A percentile compares a stretch with the other conserved stretches of the same genome.
Evolutionary conservation across 2,888 invertebrate species (phyloP).

Genomic region (Pasiphila rectangulata): DNA sequence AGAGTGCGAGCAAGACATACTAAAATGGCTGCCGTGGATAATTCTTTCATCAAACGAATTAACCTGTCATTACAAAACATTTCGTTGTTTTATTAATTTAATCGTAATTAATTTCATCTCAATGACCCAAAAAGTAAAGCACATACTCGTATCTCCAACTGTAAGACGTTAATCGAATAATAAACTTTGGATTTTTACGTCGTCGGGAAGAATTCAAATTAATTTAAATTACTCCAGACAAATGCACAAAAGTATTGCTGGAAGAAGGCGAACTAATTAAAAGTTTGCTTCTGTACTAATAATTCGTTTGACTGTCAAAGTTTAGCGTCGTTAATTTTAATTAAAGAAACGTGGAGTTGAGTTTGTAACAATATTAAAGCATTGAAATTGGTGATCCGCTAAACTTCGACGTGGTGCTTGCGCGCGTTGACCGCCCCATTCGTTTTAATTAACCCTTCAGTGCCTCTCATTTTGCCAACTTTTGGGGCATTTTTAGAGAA

Average conservation of each 20-base stretch:
- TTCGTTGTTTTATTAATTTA: too few species aligned
- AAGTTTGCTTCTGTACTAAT: constrained; percentile 79
- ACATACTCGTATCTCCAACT: constrained; percentile 24
- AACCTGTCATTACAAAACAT: constrained; percentile 35
- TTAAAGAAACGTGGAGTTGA: constrained; percentile 77
- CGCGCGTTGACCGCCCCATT: constrained; percentile 66
- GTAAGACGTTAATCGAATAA: constrained; percentile 36
- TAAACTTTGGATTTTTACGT: constrained; percentile 40
- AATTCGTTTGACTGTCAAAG: constrained; percentile 81
- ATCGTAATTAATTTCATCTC: constrained; percentile 30
- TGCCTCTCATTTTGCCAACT: constrained; percentile 63
- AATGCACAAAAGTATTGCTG: constrained; percentile 76
- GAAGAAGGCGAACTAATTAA: constrained; percentile 77
- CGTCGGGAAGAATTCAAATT: constrained; percentile 65
- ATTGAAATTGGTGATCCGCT: constrained; percentile 79
- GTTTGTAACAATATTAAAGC: constrained; percentile 80
- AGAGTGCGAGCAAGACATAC: constrained; percentile 38
- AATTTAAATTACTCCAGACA: constrained; percentile 70
- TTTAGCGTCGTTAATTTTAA: constrained; percentile 81
- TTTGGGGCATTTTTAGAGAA: constrained; percentile 46
- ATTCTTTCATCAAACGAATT: constrained; percentile 46
- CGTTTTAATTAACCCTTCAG: constrained; percentile 77
- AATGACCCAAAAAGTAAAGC: constrained; percentile 28
- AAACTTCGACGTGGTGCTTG: constrained; percentile 59
- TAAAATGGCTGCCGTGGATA: constrained; percentile 41